Conservation (phyloP, 2,797 vertebrate species). For the Echiichthys vipera region DNA sequence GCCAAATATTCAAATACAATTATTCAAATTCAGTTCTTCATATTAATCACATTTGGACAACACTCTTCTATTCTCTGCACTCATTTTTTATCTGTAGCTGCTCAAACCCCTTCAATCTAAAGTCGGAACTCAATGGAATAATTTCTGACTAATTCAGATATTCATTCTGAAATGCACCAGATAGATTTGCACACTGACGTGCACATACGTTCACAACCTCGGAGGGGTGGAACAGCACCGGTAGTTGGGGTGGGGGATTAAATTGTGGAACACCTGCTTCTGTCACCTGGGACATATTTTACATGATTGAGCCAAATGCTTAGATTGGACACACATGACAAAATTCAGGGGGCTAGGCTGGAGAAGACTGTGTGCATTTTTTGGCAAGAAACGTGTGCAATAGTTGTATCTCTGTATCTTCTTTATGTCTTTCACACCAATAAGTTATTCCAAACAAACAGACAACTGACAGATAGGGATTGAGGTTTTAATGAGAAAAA, state of each 20-base stretch:
- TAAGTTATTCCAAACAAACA: conserved; percentile 72
- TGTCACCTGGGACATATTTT: conserved; percentile 76
- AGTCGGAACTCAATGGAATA: conserved; percentile 55
- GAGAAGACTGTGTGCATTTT: conserved; percentile 40
- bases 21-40: conserved; percentile 76
- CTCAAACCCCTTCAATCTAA: conserved; percentile 58
- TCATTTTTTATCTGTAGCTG: conserved; percentile 77
- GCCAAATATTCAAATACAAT: conserved; percentile 78
- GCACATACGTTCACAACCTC: conserved; percentile 20
- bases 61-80: conserved; percentile 53
- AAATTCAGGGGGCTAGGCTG: conserved; percentile 54
- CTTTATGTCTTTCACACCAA: conserved; percentile 40
- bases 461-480: conserved; percentile 74
- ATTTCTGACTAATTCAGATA: conserved; percentile 68
- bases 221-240: conserved; percentile 26
- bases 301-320: conserved; percentile 79
- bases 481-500: conserved; percentile 82
- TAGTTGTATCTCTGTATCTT: conserved; percentile 25
- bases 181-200: conserved; percentile 36
- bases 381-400: conserved; percentile 32
- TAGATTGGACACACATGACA: conserved; percentile 78
- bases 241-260: conserved; percentile 43
- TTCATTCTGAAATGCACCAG: conserved; percentile 55
- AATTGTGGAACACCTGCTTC: conserved; percentile 76
- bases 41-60: conserved; percentile 80